Conservation (phyloP, 1,140 invertebrate genomes). For the Leptinotarsa texana region DNA sequence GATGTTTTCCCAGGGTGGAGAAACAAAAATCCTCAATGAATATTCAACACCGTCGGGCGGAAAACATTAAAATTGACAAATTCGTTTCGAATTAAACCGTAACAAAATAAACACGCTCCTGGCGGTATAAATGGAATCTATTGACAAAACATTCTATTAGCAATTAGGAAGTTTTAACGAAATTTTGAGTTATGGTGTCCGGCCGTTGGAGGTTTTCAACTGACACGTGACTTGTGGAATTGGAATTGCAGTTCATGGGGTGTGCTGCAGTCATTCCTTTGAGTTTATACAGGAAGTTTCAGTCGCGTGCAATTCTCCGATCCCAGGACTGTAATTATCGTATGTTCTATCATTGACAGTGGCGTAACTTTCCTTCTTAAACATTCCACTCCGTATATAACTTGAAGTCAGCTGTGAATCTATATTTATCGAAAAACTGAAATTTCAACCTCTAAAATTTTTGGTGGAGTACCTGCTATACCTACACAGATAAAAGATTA, state of each 20-base stretch:
- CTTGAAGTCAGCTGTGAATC: not conserved
- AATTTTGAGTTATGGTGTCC: conserved; percentile 41
- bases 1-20: no score
- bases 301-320: conserved; percentile 30
- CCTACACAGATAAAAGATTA: no score
- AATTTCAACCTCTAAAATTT: no score
- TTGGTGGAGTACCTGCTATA: no score
- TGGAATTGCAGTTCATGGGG: conserved; percentile 31
- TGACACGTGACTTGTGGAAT: conserved; percentile 40
- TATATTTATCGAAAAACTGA: not conserved
- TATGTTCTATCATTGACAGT: not conserved
- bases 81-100: conserved; percentile 32
- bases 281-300: conserved; percentile 34
- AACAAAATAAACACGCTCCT: conserved; percentile 15
- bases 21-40: not conserved
- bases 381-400: no score
- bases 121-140: conserved; percentile 27
- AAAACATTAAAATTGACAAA: conserved; percentile 11
- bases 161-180: conserved; percentile 41
- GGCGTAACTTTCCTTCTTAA: not conserved
- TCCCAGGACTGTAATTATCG: not conserved
- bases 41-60: conserved; percentile 6
- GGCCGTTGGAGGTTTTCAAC: conserved; percentile 32
- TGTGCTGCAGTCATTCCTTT: conserved; percentile 23
- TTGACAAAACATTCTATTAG: conserved; percentile 42